Base-by-base conservation (phyloP, 1,140 invertebrate genomes). In the Drosophila pseudoobscura region DNA sequence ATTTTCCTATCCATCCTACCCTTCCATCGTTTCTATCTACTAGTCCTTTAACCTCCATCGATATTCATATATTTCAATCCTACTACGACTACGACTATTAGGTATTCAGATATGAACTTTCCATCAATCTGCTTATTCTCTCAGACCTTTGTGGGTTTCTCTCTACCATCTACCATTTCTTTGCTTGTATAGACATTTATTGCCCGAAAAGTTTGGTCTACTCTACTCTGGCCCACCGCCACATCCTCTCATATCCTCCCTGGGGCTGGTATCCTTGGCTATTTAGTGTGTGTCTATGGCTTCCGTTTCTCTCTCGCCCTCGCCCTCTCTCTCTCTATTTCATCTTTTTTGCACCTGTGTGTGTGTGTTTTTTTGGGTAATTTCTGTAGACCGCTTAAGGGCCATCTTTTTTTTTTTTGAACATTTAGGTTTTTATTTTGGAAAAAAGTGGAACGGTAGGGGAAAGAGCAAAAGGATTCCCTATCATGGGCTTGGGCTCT, bases 161-260 rank as follows among this genome's bases (percentile, higher is more conserved):
- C 29, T 51, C 56, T 55, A 17, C 17, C 17, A 17, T 17, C 17
- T 13, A 0, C 3, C 35, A 13, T 39, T 65, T 52, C 59, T 76
- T 76, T 69, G 63, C 61, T 50, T 79, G 64, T 71, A 63, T 87
- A 78, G 78, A 82, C 82, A 85, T 85, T 85, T 87, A 85, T 85
- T 82, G 82, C 68, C 83, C 70, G 13, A 82, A 72, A 87, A 87
- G 83, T 88, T 87, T 75, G 74, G 68, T 66, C 52, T 72, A 65
- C 72, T 64, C 50, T 65, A 62, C 29, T n/a, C n/a, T n/a, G n/a
- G 6, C 56, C 29, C 47, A 29, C 29, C 50, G 43, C 52, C 35
- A 39, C 35, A 60, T 46, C 9, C 56, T 44, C 49, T 20, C 63
- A 43, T 53, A 50, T 69, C 66, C 74, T 71, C 24, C 62, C 68